phyloP scores from a whole-genome alignment of 2,888 invertebrate species.

The Chrysolina americana region DNA sequence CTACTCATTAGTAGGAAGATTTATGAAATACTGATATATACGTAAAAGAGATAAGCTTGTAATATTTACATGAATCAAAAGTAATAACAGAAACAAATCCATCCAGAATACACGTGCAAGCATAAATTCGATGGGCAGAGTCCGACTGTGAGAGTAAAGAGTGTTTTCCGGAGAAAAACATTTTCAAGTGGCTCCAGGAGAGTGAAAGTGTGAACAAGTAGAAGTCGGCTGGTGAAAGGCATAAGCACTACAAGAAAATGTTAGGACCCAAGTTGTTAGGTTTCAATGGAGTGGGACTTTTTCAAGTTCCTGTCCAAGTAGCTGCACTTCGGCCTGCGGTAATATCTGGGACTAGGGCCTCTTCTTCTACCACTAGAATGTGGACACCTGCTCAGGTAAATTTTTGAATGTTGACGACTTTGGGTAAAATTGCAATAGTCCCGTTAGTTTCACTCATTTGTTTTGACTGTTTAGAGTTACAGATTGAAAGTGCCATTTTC shows the following conservation, averaged over 20 bases:
- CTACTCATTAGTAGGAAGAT: slow-evolving; percentile 17
- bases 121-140: slow-evolving; percentile 16
- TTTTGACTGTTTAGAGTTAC: too few species aligned
- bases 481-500: too few species aligned
- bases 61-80: slow-evolving; percentile 41
- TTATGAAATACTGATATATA: slow-evolving; percentile 42
- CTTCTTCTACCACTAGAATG: slow-evolving; percentile 50
- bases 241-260: slow-evolving; percentile 17
- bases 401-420: not conserved
- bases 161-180: slow-evolving; percentile 26
- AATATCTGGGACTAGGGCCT: slow-evolving; percentile 47
- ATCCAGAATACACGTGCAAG: slow-evolving; percentile 17
- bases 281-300: slow-evolving; percentile 55
- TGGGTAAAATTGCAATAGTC: too few species aligned
- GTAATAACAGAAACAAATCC: slow-evolving; percentile 32
- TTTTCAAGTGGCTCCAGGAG: slow-evolving; percentile 25
- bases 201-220: slow-evolving; percentile 2
- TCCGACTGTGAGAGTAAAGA: slow-evolving; percentile 24
- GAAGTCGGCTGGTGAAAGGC: not conserved
- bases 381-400: slow-evolving; percentile 52
- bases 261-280: slow-evolving; percentile 20
- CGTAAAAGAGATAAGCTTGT: slow-evolving; percentile 36
- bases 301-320: slow-evolving; percentile 61
- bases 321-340: slow-evolving; percentile 58
- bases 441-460: too few species aligned